These are phyloP conservation scores for Melinaea menophilus DNA, from an alignment of 2,888 invertebrate species.

Conservation along the genomic window DNA sequence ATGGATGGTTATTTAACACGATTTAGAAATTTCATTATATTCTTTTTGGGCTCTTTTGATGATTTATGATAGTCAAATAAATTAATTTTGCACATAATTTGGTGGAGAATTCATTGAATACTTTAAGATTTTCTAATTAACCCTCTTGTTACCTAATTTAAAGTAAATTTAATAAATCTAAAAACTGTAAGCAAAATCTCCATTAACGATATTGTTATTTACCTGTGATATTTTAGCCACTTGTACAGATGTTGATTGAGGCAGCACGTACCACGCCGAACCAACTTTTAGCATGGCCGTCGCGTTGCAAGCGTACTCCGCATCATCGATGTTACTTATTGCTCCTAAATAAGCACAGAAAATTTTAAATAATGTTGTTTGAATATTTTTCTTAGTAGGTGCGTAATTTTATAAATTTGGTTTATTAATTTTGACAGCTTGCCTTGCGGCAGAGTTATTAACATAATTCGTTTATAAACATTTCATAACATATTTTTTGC, in stretches of 20 bases:
- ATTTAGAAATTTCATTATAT: constrained; percentile 14
- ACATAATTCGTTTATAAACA: too few species aligned
- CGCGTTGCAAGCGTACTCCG: constrained; percentile 91
- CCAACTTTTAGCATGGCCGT: constrained; percentile 88
- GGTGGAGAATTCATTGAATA: not conserved
- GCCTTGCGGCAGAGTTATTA: too few species aligned
- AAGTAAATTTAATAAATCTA: too few species aligned
- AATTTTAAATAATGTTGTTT: not conserved
- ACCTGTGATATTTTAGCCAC: constrained; percentile 93
- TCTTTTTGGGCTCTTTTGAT: constrained; percentile 9
- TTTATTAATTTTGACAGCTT: too few species aligned
- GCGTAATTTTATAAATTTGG: too few species aligned
- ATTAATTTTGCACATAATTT: not conserved
- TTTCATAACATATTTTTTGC: too few species aligned
- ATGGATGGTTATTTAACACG: constrained; percentile 13
- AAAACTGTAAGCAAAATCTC: too few species aligned
- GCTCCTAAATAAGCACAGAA: constrained; percentile 77
- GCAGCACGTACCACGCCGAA: constrained; percentile 65
- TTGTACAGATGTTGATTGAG: constrained; percentile 96
- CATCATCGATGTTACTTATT: constrained; percentile 95
- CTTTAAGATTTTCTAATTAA: too few species aligned
- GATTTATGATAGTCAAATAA: not conserved
- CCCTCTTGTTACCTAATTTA: too few species aligned
- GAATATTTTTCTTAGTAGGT: too few species aligned
- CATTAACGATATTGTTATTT: not conserved